Evolutionary conservation across 2,888 invertebrate genomes (phyloP).

Genomic region (Melanostoma mellinum): DNA sequence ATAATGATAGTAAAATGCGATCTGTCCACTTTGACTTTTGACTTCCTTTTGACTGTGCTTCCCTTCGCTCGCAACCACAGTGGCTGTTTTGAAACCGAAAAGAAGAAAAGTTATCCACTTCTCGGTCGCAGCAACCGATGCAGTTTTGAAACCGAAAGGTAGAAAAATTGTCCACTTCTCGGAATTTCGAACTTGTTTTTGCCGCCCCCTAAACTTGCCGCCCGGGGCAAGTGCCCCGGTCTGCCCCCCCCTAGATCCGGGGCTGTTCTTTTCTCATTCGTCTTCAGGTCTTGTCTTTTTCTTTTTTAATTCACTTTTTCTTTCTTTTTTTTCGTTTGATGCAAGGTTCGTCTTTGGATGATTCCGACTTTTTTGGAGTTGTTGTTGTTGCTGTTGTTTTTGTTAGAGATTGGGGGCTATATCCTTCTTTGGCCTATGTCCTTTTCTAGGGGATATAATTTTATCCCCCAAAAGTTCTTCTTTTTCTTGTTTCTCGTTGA

Average conservation of each 20-base stretch:
- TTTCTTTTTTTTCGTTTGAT: conserved; percentile 2
- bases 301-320: conserved; percentile 63
- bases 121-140: too few species aligned
- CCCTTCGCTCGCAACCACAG: too few species aligned
- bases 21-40: too few species aligned
- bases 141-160: too few species aligned
- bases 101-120: too few species aligned
- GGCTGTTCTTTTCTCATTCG: conserved; percentile 9
- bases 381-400: conserved; percentile 5
- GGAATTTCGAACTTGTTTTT: too few species aligned
- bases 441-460: conserved; percentile 19
- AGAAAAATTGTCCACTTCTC: too few species aligned
- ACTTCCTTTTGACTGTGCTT: too few species aligned
- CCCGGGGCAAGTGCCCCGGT: too few species aligned
- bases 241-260: not conserved
- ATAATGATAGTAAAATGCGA: too few species aligned
- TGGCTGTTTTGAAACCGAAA: too few species aligned
- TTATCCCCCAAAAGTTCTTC: not conserved
- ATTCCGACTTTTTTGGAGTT: conserved; percentile 32
- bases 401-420: conserved; percentile 11
- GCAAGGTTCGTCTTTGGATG: conserved; percentile 26
- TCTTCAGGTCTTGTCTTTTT: conserved; percentile 48
- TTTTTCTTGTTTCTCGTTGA: conserved; percentile 27
- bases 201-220: too few species aligned
- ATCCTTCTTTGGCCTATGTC: conserved; percentile 31